Conservation (phyloP, 2,113 vertebrate species). For the Archocentrus centrarchus region DNA sequence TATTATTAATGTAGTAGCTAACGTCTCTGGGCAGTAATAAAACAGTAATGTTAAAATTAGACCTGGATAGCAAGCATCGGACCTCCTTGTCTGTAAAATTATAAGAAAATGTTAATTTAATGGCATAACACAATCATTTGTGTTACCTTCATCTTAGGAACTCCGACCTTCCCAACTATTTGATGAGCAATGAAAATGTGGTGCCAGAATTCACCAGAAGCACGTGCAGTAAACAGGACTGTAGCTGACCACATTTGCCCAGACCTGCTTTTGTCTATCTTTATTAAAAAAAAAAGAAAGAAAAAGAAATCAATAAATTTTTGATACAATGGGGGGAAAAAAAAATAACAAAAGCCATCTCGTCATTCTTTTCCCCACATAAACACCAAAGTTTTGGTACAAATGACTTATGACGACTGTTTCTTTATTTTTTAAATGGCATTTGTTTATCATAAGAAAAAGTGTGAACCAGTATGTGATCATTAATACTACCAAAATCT, state of each 20-base stretch:
- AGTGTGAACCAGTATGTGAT: accelerated
- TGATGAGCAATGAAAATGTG: accelerated
- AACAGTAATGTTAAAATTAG: too few relatives aligned
- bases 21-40: too few relatives aligned
- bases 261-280: neutral
- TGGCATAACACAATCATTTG: too few relatives aligned
- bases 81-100: too few relatives aligned
- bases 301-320: too few relatives aligned
- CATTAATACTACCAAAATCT: neutral
- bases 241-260: neutral
- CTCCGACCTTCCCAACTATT: neutral
- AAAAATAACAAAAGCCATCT: too few relatives aligned
- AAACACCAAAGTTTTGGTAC: neutral
- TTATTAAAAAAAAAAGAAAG: neutral
- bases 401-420: neutral
- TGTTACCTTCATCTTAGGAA: neutral
- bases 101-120: too few relatives aligned
- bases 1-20: too few relatives aligned
- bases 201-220: neutral
- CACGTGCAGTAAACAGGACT: neutral
- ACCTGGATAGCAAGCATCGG: too few relatives aligned
- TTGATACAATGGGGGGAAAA: too few relatives aligned
- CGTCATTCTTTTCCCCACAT: too few relatives aligned
- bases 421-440: neutral
- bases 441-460: neutral